These are phyloP conservation scores for Leptobrachium leishanense DNA, from an alignment of 2,113 vertebrate genomes.

Conservation along the genomic window DNA sequence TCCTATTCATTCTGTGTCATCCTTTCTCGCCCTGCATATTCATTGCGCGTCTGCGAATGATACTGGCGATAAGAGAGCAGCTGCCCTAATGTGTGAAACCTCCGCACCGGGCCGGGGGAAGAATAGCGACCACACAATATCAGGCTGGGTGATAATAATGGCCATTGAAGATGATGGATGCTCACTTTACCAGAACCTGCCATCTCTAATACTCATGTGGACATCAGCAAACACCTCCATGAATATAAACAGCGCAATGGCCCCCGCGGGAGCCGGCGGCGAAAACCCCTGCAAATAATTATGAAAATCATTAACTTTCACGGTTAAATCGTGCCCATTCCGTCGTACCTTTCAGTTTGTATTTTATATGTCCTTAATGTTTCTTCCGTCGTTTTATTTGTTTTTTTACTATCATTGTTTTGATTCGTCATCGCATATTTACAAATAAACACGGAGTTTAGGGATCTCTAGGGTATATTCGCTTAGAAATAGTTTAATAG, in stretches of 20 bases:
- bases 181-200: neutral
- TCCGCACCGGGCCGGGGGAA: neutral
- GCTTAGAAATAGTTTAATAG: slow-evolving; percentile 52
- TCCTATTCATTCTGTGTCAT: neutral
- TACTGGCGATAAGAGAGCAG: neutral
- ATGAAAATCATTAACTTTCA: no score
- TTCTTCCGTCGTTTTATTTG: no score
- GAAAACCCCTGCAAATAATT: no score
- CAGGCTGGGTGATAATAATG: neutral
- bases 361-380: no score
- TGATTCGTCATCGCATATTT: no score
- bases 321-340: no score
- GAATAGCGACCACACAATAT: neutral
- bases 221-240: neutral
- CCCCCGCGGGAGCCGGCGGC: no score
- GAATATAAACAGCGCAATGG: neutral
- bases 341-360: no score
- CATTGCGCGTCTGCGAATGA: neutral
- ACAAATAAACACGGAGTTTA: no score
- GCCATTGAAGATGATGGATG: neutral
- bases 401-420: no score
- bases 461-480: neutral
- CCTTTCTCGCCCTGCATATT: neutral
- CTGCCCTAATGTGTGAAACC: neutral
- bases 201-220: neutral